phyloP scores from a whole-genome alignment of 2,797 vertebrate genomes.

The Pelochelys cantorii region DNA sequence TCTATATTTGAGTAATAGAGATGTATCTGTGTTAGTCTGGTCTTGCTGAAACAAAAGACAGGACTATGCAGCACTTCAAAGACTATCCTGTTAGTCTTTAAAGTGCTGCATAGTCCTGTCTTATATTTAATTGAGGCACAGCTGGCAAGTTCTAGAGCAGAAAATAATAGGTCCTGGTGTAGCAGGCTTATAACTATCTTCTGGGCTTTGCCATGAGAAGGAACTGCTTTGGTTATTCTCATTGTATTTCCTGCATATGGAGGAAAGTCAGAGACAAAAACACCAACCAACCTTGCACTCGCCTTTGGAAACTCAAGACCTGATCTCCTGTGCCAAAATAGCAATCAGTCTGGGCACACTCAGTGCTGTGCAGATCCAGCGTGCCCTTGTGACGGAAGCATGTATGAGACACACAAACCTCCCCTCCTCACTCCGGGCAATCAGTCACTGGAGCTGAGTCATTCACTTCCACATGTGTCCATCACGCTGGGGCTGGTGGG shows the following conservation, averaged over 20 bases:
- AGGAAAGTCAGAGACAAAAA: neutral
- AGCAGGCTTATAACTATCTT: neutral
- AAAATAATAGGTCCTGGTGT: accelerated
- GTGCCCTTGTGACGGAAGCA: neutral
- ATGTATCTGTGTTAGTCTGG: no score
- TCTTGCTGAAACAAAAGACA: no score
- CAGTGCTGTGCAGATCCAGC: accelerated
- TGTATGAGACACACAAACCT: accelerated
- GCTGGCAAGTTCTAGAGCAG: neutral
- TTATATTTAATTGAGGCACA: neutral
- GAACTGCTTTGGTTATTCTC: neutral
- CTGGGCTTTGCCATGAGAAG: neutral
- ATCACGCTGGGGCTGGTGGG: accelerated
- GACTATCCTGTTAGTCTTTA: no score
- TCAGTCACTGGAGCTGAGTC: neutral
- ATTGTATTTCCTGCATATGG: neutral
- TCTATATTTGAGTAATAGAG: neutral
- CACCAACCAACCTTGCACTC: constrained; percentile 8
- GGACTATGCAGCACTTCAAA: no score
- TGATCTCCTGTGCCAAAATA: accelerated
- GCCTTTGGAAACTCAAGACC: neutral
- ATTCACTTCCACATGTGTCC: accelerated
- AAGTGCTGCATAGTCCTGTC: no score
- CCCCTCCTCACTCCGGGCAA: constrained; percentile 1
- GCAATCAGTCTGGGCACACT: accelerated